These are phyloP conservation scores for Chaetura pelagica DNA, from an alignment of 2,113 vertebrate species.

Conservation along the genomic window DNA sequence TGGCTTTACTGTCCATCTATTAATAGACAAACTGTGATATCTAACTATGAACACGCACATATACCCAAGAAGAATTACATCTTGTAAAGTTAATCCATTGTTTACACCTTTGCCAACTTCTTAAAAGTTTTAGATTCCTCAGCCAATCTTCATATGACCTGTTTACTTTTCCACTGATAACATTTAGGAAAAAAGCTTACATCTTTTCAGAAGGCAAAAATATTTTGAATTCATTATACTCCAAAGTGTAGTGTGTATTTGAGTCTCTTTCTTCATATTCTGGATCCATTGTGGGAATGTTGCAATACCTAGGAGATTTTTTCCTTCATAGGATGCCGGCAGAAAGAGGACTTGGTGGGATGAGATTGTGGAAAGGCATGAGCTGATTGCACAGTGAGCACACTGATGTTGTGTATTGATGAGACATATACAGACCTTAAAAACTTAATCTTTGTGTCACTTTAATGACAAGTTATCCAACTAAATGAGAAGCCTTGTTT, in stretches of 20 bases:
- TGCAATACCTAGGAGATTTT: background rate
- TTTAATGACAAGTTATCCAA: background rate
- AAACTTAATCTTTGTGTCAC: background rate
- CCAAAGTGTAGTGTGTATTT: background rate
- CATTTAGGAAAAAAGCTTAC: background rate
- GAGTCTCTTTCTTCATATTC: background rate
- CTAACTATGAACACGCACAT: background rate
- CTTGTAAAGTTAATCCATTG: background rate
- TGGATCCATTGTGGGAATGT: background rate
- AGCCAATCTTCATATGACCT: background rate
- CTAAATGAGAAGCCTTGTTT: background rate
- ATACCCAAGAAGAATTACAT: background rate
- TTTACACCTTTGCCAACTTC: background rate
- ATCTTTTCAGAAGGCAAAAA: background rate
- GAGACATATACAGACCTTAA: background rate
- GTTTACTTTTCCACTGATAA: background rate
- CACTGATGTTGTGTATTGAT: rapidly evolving
- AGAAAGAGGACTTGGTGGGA: background rate
- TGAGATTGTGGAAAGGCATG: background rate
- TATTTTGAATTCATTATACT: background rate
- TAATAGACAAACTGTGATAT: background rate
- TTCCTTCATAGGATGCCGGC: background rate
- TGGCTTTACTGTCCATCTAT: background rate
- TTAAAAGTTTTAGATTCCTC: background rate
- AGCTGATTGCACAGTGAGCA: background rate